Conservation (phyloP, 2,797 vertebrate species). For the Serranus cabrilla region DNA sequence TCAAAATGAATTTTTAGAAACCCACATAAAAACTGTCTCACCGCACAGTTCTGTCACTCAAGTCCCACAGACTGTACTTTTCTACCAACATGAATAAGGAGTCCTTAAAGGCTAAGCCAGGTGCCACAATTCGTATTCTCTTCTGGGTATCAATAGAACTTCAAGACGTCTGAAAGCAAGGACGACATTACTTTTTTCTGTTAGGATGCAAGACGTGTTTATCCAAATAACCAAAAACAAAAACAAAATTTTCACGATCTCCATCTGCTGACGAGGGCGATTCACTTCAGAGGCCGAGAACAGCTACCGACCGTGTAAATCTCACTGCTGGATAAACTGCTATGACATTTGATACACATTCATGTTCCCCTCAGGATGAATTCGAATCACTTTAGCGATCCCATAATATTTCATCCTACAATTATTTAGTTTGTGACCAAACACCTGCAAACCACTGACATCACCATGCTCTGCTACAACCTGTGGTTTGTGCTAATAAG, state of each 20-base stretch:
- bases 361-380: background rate
- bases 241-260: background rate
- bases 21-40: background rate
- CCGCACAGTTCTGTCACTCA: background rate
- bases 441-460: background rate
- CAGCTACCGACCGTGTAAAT: background rate
- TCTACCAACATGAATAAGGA: background rate
- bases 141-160: no score
- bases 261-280: background rate
- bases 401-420: background rate
- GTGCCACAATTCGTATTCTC: no score
- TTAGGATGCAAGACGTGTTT: no score
- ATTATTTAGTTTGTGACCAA: conserved; percentile 2
- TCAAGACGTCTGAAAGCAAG: no score
- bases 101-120: background rate
- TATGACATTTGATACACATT: background rate
- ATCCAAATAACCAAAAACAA: no score
- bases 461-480: background rate
- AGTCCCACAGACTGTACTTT: background rate
- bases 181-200: no score
- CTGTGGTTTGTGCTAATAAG: conserved; percentile 4
- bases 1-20: background rate
- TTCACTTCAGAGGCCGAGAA: background rate
- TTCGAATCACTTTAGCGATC: background rate
- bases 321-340: background rate